Evolutionary conservation across 2,888 invertebrate species (phyloP), one percentile per base, ranked within the genome.

Genomic region (Ditylenchus weischeri): DNA sequence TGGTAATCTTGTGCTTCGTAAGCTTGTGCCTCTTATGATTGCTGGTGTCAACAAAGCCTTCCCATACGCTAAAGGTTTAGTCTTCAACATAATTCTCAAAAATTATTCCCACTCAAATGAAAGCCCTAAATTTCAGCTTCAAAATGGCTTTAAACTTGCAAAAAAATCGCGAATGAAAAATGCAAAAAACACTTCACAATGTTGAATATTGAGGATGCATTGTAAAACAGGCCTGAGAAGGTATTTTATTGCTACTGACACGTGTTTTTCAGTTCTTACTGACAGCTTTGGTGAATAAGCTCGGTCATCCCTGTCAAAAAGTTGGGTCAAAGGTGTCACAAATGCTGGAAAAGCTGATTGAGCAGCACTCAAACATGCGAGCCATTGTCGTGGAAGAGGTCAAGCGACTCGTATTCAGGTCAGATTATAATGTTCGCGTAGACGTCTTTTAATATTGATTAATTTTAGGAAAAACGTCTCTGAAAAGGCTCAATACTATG

Each of bases 361-460:
- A 88, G 72, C 88, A 89, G 75, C 94, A 95, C 85, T 90, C 92
- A 0, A 90, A 91, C 75, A 95, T 95, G 93, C 93, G 93, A 84
- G 86, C 87, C 0, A 89, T 92, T 0, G 90, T 96, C 15, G 87
- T 92, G 4, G 87, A 87, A 21, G 94, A 96, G 84, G 89, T 94
- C 4, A 94, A 96, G 84, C 90, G 90, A 81, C 86, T 98, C 75
- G 84, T 98, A 48, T 94, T 92, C 71, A 71, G 77, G 77, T 78
- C n/a, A 11, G n/a, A 15, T 43, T 43, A 10, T 3, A 43, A 8
- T 43, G 3, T 10, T 43, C 8, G 43, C 29, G 29, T 29, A 29
- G 5, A 29, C 5, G 5, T 29, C 29, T 5, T 29, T 5, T 29
- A 43, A 43, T 43, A 8, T 43, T 43, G 43, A 2, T 43, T 49